Evolutionary conservation across 1,140 invertebrate species (phyloP), one percentile per base, ranked within the genome.

Genomic region (Danaus plexippus): DNA sequence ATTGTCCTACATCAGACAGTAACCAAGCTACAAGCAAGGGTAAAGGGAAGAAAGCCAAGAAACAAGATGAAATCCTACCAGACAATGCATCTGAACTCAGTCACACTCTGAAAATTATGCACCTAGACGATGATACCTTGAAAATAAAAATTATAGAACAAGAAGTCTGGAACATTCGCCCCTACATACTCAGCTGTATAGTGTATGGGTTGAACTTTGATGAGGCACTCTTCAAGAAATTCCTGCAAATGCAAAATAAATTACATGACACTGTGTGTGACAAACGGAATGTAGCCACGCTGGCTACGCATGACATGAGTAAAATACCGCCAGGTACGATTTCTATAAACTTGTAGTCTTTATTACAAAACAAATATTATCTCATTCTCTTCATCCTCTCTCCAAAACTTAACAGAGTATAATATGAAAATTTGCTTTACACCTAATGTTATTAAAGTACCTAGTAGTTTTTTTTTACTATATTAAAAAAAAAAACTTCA

Each of bases 301-400:
- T 96, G 62, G 94, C 94, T 9, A 95, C 94, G 2, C 94, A 96
- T 85, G 94, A 96, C 81, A 77, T 94, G 49, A 87, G 85, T 18
- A 90, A 91, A 65, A 81, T 96, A 18, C 59, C 75, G 18, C 76
- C 87, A 59, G 89, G 90, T 89, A 78, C 71, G 7, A 32, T 32
- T 66, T 69, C 11, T 50, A 47, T 1, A 9, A 43, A 52, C 43
- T 46, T 41, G 42, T 51, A 46, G 18, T 47, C 11, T 45, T 56
- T 11, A 44, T 40, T 51, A 32, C 22, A 8, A 32, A 32, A 32
- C 7, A 1, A 32, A 32, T 7, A 32, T 32, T 6, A 32, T 32
- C 22, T 6, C 22, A 32, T 22, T 22, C 18, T 22, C 18, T 22
- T 22, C 2, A 2, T 22, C 18, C 18, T 22, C 18, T 22, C 6